Evolutionary conservation across 2,888 invertebrate species (phyloP).

Genomic region (Pheosia gnoma): DNA sequence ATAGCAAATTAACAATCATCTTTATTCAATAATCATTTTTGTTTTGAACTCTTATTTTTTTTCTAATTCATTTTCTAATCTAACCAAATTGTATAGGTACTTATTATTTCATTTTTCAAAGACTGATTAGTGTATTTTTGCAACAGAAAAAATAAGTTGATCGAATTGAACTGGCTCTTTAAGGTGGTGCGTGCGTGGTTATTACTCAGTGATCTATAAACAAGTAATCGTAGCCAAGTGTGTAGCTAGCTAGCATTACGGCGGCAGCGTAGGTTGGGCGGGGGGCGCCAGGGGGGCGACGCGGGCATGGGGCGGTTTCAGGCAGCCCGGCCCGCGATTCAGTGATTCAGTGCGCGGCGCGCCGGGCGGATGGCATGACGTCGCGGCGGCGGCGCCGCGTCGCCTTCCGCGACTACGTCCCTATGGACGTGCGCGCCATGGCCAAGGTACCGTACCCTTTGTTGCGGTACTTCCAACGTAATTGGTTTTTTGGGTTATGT

Average conservation of each 20-base stretch:
- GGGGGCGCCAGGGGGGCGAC: conserved; percentile 21
- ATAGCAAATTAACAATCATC: no score
- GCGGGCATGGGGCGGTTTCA: conserved; percentile 21
- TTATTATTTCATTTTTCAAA: no score
- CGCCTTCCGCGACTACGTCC: conserved; percentile 77
- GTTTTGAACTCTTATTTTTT: no score
- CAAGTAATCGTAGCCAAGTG: not conserved
- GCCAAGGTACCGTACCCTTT: conserved; percentile 64
- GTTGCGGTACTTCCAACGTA: no score
- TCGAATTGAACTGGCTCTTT: no score
- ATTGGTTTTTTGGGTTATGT: no score
- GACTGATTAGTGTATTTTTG: no score
- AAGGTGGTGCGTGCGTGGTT: no score
- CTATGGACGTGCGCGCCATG: conserved; percentile 78
- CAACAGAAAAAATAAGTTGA: no score
- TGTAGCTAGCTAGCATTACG: not conserved
- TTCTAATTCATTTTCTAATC: no score
- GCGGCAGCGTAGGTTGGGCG: conserved; percentile 21
- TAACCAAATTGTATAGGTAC: no score
- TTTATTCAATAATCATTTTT: no score
- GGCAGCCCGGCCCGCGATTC: conserved; percentile 20
- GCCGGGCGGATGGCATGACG: conserved; percentile 67
- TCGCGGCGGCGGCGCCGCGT: conserved; percentile 78
- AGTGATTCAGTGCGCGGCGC: conserved; percentile 63
- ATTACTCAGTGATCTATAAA: not conserved